A percentile compares a stretch with the other conserved stretches of the same genome.
Conservation (phyloP, 2,113 vertebrate species). For the Tricholaema leucomelas region DNA sequence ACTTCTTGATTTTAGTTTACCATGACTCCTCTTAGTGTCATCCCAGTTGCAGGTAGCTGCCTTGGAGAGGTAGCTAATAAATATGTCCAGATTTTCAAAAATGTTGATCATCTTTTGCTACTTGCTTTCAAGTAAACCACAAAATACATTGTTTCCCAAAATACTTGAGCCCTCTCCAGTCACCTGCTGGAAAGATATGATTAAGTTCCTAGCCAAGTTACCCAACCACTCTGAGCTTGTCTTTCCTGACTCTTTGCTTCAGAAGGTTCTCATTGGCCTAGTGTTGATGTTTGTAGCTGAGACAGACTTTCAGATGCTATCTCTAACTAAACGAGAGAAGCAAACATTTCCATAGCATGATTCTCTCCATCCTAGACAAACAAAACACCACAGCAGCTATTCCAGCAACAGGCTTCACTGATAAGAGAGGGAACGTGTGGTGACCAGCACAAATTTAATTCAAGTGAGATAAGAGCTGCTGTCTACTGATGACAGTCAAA, state of each 20-base stretch:
- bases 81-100: not conserved
- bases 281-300: not conserved
- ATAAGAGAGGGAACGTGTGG: not conserved
- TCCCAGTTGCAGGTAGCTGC: not conserved
- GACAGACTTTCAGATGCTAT: not conserved
- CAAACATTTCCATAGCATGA: not conserved
- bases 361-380: not conserved
- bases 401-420: not conserved
- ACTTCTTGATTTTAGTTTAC: not conserved
- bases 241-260: not conserved
- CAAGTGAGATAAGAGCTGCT: not conserved
- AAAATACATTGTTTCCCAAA: not conserved
- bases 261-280: not conserved
- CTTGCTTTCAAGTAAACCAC: not conserved
- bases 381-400: not conserved
- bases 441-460: not conserved
- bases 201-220: not conserved
- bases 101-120: not conserved
- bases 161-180: not conserved
- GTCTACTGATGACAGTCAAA: not conserved
- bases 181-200: not conserved
- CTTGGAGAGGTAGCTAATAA: not conserved
- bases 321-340: not conserved
- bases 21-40: rapidly evolving
- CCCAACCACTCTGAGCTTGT: not conserved